Base-by-base conservation (phyloP, 2,797 vertebrate genomes). In the Linurgus olivaceus region DNA sequence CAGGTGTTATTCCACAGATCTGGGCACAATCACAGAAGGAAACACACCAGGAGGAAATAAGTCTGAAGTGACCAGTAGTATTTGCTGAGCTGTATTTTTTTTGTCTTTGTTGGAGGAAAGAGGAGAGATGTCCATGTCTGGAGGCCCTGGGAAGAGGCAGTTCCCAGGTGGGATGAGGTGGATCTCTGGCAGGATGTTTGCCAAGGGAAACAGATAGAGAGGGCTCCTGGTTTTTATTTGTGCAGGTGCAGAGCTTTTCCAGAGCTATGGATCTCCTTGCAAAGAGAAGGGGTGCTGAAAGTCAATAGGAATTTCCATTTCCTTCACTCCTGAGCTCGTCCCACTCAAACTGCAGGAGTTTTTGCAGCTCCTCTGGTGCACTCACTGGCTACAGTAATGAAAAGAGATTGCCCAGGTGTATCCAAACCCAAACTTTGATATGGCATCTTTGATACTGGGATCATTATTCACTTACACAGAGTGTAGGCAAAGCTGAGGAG, bases 381-480 rank as follows among this genome's bases (percentile, higher is more conserved):
- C 45, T 67, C 42, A 1, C 29, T 74, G 58, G 24, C 51, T 86
- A 6, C 3, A 20, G 67, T 28, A 74, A 87, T 87, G 58, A 70
- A 85, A 72, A 50, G 75, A 86, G 66, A 72, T 81, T 3, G 1
- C 73, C 68, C 79, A 83, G 79, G 68, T 91, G 85, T 72, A 83
- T 58, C 72, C 47, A 85, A 87, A 80, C 42, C 67, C 42, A 35
- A 87, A 61, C 61, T 91, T 73, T 59, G 61, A 86, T 78, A 67
- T 48, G 68, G 48, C 33, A 58, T 82, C 81, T 94, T 88, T 80
- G 87, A 63, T 80, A 73, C 31, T 77, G n/a, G 45, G 47, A 55
- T 93, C 70, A 51, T 94, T 93, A 78, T 81, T 92, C 82, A 73
- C 51, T 90, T 86, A 9, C 21, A 66, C 21, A 86, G 83, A 88